A percentile compares a stretch with the other conserved stretches of the same genome.
Conservation (phyloP, 2,888 invertebrate genomes). For the Spodoptera littoralis region DNA sequence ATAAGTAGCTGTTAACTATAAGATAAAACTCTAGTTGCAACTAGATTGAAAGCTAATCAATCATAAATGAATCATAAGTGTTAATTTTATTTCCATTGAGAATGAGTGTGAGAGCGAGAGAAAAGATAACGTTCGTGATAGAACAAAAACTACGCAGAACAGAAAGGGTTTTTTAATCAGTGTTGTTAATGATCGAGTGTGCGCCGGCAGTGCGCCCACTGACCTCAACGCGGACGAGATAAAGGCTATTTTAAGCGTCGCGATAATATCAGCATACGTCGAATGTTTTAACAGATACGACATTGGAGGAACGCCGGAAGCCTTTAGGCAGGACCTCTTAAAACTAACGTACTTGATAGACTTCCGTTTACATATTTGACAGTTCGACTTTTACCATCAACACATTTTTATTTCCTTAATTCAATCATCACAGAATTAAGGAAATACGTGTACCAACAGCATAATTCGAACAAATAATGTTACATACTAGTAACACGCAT, state of each 20-base stretch:
- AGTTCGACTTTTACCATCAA: slow-evolving; percentile 23
- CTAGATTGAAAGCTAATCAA: slow-evolving; percentile 34
- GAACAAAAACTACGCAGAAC: slow-evolving; percentile 70
- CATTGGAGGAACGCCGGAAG: slow-evolving; percentile 81
- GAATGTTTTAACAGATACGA: slow-evolving; percentile 79
- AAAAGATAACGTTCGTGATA: slow-evolving; percentile 62
- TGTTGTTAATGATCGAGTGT: slow-evolving; percentile 78
- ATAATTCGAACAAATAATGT: slow-evolving; percentile 14
- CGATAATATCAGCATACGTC: slow-evolving; percentile 83
- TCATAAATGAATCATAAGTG: slow-evolving; percentile 37
- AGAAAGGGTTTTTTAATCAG: slow-evolving; percentile 76
- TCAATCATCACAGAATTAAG: slow-evolving; percentile 4
- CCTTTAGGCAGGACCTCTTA: slow-evolving; percentile 68
- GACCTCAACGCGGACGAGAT: slow-evolving; percentile 86
- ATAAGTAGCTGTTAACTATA: too few species aligned
- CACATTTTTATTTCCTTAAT: slow-evolving; percentile 16
- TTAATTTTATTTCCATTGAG: slow-evolving; percentile 48
- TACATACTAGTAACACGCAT: slow-evolving; percentile 29
- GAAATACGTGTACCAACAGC: slow-evolving; percentile 13
- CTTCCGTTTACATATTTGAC: slow-evolving; percentile 46
- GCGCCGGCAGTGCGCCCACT: slow-evolving; percentile 80
- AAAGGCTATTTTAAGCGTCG: slow-evolving; percentile 85
- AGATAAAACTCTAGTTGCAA: slow-evolving; percentile 32
- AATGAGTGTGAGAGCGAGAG: slow-evolving; percentile 50
- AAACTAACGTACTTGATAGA: slow-evolving; percentile 50